Evolutionary conservation across 2,113 vertebrate species (phyloP), one percentile per base, ranked within the genome.

Genomic region (Todiramphus chloris): DNA sequence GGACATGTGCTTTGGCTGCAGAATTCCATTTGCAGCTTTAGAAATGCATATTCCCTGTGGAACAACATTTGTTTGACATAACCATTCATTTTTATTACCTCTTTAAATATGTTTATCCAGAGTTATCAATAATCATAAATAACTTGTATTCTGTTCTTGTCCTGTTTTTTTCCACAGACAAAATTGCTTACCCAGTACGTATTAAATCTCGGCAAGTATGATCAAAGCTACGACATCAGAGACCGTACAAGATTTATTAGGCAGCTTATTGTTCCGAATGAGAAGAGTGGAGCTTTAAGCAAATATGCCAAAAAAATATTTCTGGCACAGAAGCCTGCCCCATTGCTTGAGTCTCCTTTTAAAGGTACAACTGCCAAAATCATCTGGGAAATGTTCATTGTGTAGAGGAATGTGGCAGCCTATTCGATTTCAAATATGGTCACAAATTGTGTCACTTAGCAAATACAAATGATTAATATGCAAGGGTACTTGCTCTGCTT

Each of bases 131-230:
- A 99, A 99, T 99, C 98, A 98, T 99, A 99, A 99, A 99, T 98
- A 98, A 99, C 98, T 97, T 97, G 95, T 97, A 98, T 97, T 98
- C 95, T 97, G 95, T 97, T 98, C 97, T 97, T 98, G 95, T 98
- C 96, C 97, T 97, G 91, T 59, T 96, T 96, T 97, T 97, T 97
- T 95, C 93, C 97, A 96, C 98, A 99, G 99, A 99, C 99, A 94
- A 99, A 99, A 98, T 98, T 99, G 98, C 98, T 99, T 98, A 99
- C 99, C 96, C 99, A 99, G 98, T 99, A 99, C 84, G 99, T 99
- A 98, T 98, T 99, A 97, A 99, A 99, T 98, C 98, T 99, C 88
- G 98, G 99, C 97, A 99, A 99, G 96, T 99, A 99, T 93, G 99
- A 99, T 98, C 99, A 99, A 98, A 99, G 98, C 99, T 99, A 99